Percentiles rank a stretch among this genome's conserved stretches.
phyloP scores from a whole-genome alignment of 2,113 vertebrate species.

The Petroica traversi region DNA sequence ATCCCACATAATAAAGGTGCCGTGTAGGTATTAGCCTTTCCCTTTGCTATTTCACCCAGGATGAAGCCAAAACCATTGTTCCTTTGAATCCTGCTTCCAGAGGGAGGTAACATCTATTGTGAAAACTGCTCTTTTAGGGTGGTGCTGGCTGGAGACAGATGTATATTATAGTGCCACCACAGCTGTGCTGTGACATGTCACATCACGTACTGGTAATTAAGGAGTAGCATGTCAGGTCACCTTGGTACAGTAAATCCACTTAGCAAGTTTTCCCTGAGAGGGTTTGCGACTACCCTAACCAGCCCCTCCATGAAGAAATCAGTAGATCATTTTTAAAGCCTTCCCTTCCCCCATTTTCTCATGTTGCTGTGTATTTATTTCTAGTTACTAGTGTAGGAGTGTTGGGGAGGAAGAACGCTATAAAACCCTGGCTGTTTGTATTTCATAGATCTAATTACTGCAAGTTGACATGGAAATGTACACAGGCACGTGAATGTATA shows the following conservation, averaged over 20 bases:
- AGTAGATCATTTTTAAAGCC: neutral
- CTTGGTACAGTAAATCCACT: neutral
- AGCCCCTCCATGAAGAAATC: neutral
- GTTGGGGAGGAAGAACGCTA: neutral
- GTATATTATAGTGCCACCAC: neutral
- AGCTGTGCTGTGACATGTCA: neutral
- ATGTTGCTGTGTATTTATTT: neutral
- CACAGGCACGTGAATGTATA: neutral
- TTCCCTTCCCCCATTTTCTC: neutral
- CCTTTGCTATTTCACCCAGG: neutral
- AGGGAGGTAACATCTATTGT: neutral
- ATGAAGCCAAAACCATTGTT: neutral
- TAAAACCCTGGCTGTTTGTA: constrained; percentile 1
- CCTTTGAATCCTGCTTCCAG: neutral
- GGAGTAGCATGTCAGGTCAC: neutral
- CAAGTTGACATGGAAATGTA: neutral
- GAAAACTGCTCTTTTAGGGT: neutral
- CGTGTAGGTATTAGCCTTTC: neutral
- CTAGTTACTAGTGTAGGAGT: neutral
- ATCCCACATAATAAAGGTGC: neutral
- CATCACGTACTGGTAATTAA: neutral
- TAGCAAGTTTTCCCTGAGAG: neutral
- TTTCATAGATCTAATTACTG: constrained; percentile 33
- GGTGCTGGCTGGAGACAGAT: neutral
- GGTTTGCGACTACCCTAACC: neutral